phyloP scores from a whole-genome alignment of 2,888 invertebrate species.

The Conops quadrifasciatus region DNA sequence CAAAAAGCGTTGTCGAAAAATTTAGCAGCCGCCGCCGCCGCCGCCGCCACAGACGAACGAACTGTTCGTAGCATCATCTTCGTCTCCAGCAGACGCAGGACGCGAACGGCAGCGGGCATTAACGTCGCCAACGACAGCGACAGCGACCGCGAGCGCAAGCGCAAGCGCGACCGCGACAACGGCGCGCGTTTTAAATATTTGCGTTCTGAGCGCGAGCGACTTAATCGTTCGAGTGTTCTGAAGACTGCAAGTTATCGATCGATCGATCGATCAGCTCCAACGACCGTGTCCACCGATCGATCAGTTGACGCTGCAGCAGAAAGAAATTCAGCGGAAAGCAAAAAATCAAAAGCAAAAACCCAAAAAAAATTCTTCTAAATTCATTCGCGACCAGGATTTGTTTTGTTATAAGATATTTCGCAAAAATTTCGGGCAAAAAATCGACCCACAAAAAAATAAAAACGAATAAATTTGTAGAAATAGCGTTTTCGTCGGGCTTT shows the following conservation, averaged over 20 bases:
- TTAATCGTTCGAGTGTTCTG: conserved; percentile 60
- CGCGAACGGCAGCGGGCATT: conserved; percentile 27
- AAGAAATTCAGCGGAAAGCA: too few species aligned
- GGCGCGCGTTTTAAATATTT: conserved; percentile 61
- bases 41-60: neutral
- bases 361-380: too few species aligned
- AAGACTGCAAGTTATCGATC: conserved; percentile 45
- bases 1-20: conserved; percentile 2
- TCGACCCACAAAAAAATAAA: too few species aligned
- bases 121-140: conserved; percentile 38
- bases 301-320: conserved; percentile 4
- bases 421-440: neutral
- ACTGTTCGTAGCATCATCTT: conserved; percentile 1
- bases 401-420: neutral
- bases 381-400: too few species aligned
- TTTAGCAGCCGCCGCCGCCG: too few species aligned
- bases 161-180: conserved; percentile 43
- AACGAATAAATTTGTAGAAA: too few species aligned
- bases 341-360: too few species aligned
- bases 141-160: neutral
- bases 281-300: conserved; percentile 21
- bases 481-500: too few species aligned
- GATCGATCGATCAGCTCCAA: neutral
- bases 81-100: neutral
- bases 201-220: conserved; percentile 55